Conservation (phyloP, 2,113 vertebrate species). For the Coreoperca whiteheadi region DNA sequence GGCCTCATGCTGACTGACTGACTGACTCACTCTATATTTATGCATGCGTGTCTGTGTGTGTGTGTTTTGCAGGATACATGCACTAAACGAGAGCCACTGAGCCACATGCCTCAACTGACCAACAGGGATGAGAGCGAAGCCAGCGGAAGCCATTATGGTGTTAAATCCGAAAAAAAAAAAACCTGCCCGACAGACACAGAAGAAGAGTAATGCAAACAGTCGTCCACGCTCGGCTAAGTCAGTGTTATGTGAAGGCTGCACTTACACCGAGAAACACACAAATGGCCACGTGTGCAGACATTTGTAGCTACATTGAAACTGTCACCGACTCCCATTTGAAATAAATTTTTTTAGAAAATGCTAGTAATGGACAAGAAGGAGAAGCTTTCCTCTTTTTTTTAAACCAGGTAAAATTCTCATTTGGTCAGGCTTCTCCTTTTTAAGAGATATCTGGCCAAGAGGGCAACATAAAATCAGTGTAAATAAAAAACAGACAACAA, state of each 20-base stretch:
- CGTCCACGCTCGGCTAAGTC: not conserved
- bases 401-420: not conserved
- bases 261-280: not conserved
- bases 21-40: slow-evolving; percentile 51
- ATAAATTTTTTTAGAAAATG: not conserved
- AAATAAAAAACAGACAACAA: not conserved
- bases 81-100: not conserved
- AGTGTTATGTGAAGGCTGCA: not conserved
- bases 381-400: not conserved
- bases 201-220: not conserved
- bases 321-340: not conserved
- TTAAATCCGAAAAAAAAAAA: slow-evolving; percentile 29
- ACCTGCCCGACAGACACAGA: not conserved
- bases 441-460: not conserved
- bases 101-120: not conserved
- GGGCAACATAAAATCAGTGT: not conserved
- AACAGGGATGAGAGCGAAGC: slow-evolving; percentile 21
- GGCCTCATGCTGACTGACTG: slow-evolving; percentile 49
- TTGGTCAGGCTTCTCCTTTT: not conserved
- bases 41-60: not conserved
- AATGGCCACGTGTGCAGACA: not conserved
- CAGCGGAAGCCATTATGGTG: slow-evolving; percentile 34
- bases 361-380: not conserved
- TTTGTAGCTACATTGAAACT: not conserved
- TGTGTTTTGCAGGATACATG: not conserved